Evolutionary conservation across 1,140 invertebrate genomes (phyloP).

Genomic region (Apis florea): DNA sequence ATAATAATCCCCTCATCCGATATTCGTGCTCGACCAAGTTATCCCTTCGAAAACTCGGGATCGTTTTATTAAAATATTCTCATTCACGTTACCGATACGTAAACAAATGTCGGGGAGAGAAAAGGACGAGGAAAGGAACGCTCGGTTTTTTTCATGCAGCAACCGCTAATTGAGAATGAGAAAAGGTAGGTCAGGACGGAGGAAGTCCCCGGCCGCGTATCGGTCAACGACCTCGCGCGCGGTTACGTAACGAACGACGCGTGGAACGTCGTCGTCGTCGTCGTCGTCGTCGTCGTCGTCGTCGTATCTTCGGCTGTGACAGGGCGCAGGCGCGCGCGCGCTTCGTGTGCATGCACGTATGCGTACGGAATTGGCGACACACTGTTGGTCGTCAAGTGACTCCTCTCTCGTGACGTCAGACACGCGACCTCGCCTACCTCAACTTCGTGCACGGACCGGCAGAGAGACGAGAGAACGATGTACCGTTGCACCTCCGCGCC

Average conservation of each 20-base stretch:
- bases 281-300: conserved; percentile 42
- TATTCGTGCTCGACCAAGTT: too few species aligned
- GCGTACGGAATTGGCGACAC: conserved; percentile 65
- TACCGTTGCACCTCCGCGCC: conserved; percentile 74
- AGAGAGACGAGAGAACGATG: conserved; percentile 66
- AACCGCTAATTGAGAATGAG: conserved; percentile 28
- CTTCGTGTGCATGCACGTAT: conserved; percentile 47
- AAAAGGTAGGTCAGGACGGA: conserved; percentile 62
- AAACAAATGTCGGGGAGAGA: background rate
- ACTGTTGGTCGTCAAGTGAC: conserved; percentile 64
- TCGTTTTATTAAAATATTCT: too few species aligned
- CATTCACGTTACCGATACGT: too few species aligned
- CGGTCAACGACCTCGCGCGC: conserved; percentile 74
- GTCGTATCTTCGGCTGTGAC: conserved; percentile 21
- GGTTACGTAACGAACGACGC: conserved; percentile 69
- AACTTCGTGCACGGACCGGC: conserved; percentile 68
- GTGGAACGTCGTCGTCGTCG: conserved; percentile 51
- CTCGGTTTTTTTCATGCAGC: conserved; percentile 22
- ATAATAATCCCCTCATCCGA: too few species aligned
- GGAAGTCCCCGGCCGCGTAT: conserved; percentile 65
- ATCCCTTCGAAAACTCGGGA: too few species aligned
- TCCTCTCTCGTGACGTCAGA: conserved; percentile 75
- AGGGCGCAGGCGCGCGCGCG: conserved; percentile 53
- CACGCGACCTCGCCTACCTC: conserved; percentile 78
- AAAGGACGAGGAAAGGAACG: background rate